Conservation (phyloP, 2,888 invertebrate genomes). For the Microplitis deprimator region DNA sequence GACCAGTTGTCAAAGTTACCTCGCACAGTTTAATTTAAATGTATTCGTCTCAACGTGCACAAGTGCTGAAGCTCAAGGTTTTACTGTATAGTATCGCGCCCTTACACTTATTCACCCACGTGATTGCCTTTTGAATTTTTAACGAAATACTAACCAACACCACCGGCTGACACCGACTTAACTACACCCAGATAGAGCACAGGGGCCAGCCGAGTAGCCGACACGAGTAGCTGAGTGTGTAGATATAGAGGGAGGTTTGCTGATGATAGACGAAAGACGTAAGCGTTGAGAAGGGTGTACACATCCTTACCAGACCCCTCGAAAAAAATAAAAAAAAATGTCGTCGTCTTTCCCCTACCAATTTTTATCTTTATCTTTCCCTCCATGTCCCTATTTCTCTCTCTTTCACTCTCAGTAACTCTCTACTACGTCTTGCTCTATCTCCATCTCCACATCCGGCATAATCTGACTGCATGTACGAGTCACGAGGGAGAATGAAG, state of each 20-base stretch:
- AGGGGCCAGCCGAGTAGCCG: neutral
- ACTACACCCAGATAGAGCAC: neutral
- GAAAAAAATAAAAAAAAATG: conserved; percentile 27
- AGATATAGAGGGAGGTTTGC: neutral
- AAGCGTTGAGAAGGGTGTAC: conserved; percentile 43
- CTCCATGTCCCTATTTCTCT: too few species aligned
- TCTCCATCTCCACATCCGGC: conserved; percentile 21
- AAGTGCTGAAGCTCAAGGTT: conserved; percentile 32
- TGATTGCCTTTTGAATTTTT: conserved; percentile 67
- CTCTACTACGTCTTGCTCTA: conserved; percentile 19
- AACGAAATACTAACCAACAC: conserved; percentile 53
- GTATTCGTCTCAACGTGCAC: conserved; percentile 9
- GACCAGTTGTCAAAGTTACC: conserved; percentile 20
- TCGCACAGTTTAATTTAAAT: conserved; percentile 11
- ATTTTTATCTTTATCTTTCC: neutral
- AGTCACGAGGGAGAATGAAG: conserved; percentile 11
- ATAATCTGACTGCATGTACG: conserved; percentile 26
- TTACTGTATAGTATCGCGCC: neutral
- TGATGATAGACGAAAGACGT: conserved; percentile 20
- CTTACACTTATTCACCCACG: conserved; percentile 58
- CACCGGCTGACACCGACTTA: conserved; percentile 22
- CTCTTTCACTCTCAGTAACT: conserved; percentile 16
- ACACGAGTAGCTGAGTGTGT: conserved; percentile 1
- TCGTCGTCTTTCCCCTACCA: conserved; percentile 11
- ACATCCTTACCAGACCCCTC: conserved; percentile 32